Evolutionary conservation across 2,888 invertebrate species (phyloP), one percentile per base, ranked within the genome.

Genomic region (Sarcophaga rosellei): DNA sequence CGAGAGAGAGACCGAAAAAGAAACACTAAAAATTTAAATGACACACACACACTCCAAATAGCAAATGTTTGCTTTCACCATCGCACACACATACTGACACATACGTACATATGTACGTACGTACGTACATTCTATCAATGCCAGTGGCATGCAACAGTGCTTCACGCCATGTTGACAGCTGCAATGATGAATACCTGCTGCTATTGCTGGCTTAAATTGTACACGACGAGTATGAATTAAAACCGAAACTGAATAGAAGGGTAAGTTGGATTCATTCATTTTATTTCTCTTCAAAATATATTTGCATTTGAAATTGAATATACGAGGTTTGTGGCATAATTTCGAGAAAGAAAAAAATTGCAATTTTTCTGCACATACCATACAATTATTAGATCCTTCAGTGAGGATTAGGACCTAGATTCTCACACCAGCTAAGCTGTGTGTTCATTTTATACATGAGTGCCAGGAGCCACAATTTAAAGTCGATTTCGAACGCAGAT

Each of bases 111-210:
- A 45, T 10, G 12, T n/a, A 11, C 8, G 4, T 12, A 47, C 3
- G 17, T 53, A 53, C 4, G 8, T 10, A 35, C 35, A 10, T 35
- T 53, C 17, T 15, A 10, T 5, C 53, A 53, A 53, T 53, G 53
- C 53, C 17, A 53, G 53, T 53, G 53, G 35, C 35, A 35, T 35
- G 35, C 35, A 35, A 35, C 35, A 35, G 35, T 17, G 53, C 53
- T 53, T 47, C n/a, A 35, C 63, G 20, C 62, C 45, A 72, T 23
- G 68, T 23, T 85, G 81, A 82, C 87, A 87, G 82, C 70, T 82
- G 82, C 81, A 77, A 62, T 87, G 84, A 82, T 70, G 84, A 80
- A 77, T 85, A 87, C 84, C 87, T 87, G 87, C 66, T 84, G 84
- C 53, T 53, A 17, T 53, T 53, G 53, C 53, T 35, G 8, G 35